These are phyloP conservation scores for Sakesphorus luctuosus DNA, from an alignment of 2,113 vertebrate genomes.

Conservation along the genomic window DNA sequence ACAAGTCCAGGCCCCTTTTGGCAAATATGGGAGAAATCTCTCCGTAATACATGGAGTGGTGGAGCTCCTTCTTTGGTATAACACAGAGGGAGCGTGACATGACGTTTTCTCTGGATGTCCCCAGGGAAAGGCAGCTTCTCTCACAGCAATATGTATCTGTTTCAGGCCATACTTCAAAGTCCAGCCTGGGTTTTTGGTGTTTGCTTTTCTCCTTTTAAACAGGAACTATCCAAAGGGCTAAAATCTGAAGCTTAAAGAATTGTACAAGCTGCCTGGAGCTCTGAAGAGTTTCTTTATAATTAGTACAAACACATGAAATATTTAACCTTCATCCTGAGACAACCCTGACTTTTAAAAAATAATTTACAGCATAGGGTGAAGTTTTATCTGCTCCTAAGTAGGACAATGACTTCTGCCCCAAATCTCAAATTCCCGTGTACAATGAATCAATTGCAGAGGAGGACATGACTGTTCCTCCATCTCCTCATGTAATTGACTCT, in stretches of 20 bases:
- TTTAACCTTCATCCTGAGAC: constrained; percentile 8
- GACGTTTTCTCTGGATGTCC: background rate
- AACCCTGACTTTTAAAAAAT: background rate
- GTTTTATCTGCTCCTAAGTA: constrained; percentile 15
- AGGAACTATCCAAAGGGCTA: background rate
- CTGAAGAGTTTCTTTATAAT: constrained; percentile 1
- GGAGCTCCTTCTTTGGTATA: background rate
- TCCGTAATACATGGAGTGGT: background rate
- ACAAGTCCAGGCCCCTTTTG: background rate
- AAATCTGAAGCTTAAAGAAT: background rate
- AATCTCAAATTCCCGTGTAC: background rate
- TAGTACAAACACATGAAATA: constrained; percentile 9
- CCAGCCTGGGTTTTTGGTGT: background rate
- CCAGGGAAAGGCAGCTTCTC: background rate
- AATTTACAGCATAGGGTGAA: background rate
- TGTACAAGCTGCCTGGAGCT: background rate
- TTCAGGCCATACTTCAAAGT: constrained; percentile 12
- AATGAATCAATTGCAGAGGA: background rate
- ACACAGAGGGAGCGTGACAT: background rate
- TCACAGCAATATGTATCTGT: background rate
- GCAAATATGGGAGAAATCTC: background rate
- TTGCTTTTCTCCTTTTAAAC: constrained; percentile 17
- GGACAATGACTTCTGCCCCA: background rate
- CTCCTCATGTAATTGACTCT: background rate
- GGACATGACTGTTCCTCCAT: background rate